phyloP scores from a whole-genome alignment of 2,797 vertebrate species.

The Gallinago stenura region DNA sequence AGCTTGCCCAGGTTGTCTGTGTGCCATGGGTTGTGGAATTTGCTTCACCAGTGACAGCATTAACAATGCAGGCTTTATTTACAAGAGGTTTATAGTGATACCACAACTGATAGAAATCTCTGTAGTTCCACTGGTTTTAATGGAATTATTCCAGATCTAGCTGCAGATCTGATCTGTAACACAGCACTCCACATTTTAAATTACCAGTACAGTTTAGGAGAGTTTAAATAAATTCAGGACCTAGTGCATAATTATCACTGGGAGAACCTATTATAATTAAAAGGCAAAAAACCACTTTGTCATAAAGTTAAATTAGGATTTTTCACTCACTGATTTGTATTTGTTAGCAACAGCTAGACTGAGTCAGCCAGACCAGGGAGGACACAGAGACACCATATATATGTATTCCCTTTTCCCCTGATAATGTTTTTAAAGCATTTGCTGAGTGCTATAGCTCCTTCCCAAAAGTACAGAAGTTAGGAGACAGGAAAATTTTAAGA shows the following conservation, averaged over 20 bases:
- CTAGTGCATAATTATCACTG: background rate
- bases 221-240: conserved; percentile 18
- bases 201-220: background rate
- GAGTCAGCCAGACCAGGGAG: background rate
- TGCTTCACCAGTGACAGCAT: conserved; percentile 28
- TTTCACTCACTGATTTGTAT: background rate
- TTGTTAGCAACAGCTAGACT: conserved; percentile 31
- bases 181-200: conserved; percentile 38
- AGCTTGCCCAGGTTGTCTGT: conserved; percentile 23
- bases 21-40: conserved; percentile 1
- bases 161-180: conserved; percentile 24
- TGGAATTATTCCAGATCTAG: conserved; percentile 59
- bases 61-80: conserved; percentile 56
- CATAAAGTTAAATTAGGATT: conserved; percentile 12
- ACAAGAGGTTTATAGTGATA: conserved; percentile 31
- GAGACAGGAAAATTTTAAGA: background rate
- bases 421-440: background rate
- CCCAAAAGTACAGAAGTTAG: background rate
- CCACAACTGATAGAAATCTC: conserved; percentile 54
- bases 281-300: background rate
- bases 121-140: conserved; percentile 40
- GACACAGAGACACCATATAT: background rate
- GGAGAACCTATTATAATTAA: conserved; percentile 1
- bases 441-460: background rate
- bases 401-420: background rate